A percentile compares a stretch with the other conserved stretches of the same genome.
phyloP scores from a whole-genome alignment of 2,797 vertebrate species.

The Philypnodon macrostomus region DNA sequence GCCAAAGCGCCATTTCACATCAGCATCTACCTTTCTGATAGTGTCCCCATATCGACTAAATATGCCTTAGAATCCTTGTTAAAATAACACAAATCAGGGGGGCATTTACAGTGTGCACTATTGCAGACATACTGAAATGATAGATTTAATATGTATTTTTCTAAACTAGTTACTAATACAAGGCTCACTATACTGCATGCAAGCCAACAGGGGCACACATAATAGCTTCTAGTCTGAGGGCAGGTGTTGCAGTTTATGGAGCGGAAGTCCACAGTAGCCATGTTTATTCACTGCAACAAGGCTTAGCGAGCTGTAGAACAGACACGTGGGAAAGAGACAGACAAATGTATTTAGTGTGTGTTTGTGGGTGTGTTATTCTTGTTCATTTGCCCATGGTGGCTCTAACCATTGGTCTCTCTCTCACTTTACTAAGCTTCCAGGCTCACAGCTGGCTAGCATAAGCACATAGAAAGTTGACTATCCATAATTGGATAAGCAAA shows the following conservation, averaged over 20 bases:
- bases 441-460: conserved; percentile 65
- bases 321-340: conserved; percentile 45
- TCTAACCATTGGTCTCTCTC: conserved; percentile 52
- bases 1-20: conserved; percentile 19
- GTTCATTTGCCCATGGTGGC: conserved; percentile 49
- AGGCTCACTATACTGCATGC: conserved; percentile 40
- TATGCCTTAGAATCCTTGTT: conserved; percentile 10
- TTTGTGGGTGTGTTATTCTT: conserved; percentile 20
- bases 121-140: too few species aligned
- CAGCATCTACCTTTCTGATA: conserved; percentile 34
- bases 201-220: conserved; percentile 46
- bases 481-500: conserved; percentile 19
- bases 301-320: conserved; percentile 41
- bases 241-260: conserved; percentile 74
- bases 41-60: conserved; percentile 10
- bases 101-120: not conserved
- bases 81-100: conserved; percentile 10
- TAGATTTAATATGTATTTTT: not conserved
- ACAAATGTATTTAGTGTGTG: conserved; percentile 23
- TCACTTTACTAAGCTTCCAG: conserved; percentile 59
- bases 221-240: conserved; percentile 48
- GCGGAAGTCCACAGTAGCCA: conserved; percentile 63
- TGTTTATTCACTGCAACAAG: conserved; percentile 56
- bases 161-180: conserved; percentile 27
- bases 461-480: conserved; percentile 24